A percentile compares a stretch with the other conserved stretches of the same genome.
Evolutionary conservation across 2,888 invertebrate genomes (phyloP).

Genomic region (Hedychridium roseum): DNA sequence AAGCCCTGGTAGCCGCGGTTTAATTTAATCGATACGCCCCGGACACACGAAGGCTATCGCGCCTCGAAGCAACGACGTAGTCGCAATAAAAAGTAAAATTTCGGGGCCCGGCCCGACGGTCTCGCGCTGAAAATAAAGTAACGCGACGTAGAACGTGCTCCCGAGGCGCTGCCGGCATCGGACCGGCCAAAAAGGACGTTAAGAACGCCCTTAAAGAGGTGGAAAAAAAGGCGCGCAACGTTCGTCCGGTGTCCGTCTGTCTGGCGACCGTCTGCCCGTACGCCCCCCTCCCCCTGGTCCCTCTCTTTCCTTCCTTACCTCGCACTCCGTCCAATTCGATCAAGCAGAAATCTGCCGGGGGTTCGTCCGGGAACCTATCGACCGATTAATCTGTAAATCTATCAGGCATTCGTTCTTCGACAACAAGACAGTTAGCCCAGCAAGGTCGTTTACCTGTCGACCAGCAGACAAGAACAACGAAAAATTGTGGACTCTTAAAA

Average conservation of each 20-base stretch:
- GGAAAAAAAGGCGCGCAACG: slow-evolving; percentile 25
- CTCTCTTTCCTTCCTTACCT: too few species aligned
- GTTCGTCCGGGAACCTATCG: too few species aligned
- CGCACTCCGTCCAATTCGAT: too few species aligned
- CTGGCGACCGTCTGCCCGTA: slow-evolving; percentile 45
- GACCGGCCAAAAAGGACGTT: slow-evolving; percentile 32
- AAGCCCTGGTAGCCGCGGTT: neutral
- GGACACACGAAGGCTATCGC: slow-evolving; percentile 9
- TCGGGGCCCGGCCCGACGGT: slow-evolving; percentile 17
- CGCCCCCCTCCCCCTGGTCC: slow-evolving; percentile 2
- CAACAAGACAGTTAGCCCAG: too few species aligned
- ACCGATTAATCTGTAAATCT: too few species aligned
- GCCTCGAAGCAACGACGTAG: neutral
- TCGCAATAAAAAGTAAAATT: slow-evolving; percentile 25
- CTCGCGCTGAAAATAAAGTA: slow-evolving; percentile 12
- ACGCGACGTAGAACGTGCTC: slow-evolving; percentile 12
- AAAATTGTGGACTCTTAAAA: too few species aligned
- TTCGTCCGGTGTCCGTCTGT: slow-evolving; percentile 44
- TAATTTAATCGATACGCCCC: slow-evolving; percentile 14
- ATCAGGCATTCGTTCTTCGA: too few species aligned
- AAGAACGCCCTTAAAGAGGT: slow-evolving; percentile 26
- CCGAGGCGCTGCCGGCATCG: slow-evolving; percentile 14
- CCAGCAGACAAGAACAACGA: too few species aligned
- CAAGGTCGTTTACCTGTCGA: too few species aligned
- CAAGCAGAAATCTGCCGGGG: too few species aligned